Conservation (phyloP, 2,113 vertebrate species). For the Rutilus rutilus region DNA sequence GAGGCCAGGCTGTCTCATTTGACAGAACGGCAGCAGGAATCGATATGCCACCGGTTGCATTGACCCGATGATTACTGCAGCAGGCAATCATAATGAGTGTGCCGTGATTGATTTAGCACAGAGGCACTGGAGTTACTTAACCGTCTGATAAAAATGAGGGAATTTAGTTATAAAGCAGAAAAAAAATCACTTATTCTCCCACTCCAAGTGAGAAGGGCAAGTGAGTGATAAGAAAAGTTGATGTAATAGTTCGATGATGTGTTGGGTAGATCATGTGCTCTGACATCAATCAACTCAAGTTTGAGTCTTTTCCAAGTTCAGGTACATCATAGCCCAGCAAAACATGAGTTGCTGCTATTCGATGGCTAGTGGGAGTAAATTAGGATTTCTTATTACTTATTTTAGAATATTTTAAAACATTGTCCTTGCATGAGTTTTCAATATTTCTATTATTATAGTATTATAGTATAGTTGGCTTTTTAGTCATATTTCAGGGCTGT, state of each 20-base stretch:
- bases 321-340: no score
- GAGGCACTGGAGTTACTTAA: slow-evolving; percentile 23
- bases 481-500: no score
- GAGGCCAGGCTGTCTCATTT: slow-evolving; percentile 37
- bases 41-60: slow-evolving; percentile 43
- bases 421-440: background rate
- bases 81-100: slow-evolving; percentile 20
- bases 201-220: background rate
- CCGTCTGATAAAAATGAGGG: slow-evolving; percentile 13
- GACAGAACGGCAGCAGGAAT: slow-evolving; percentile 21
- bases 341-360: no score
- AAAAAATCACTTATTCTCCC: background rate
- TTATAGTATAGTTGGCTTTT: no score
- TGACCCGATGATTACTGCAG: slow-evolving; percentile 42
- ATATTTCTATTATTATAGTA: background rate
- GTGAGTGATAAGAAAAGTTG: background rate
- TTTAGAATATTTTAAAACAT: no score
- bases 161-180: slow-evolving; percentile 30
- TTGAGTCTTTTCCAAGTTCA: no score
- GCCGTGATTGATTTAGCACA: slow-evolving; percentile 31
- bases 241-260: background rate
- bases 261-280: background rate
- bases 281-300: background rate
- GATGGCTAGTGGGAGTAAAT: no score
- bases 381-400: no score